Conservation (phyloP, 2,797 vertebrate species). For the Xenentodon cancila region DNA sequence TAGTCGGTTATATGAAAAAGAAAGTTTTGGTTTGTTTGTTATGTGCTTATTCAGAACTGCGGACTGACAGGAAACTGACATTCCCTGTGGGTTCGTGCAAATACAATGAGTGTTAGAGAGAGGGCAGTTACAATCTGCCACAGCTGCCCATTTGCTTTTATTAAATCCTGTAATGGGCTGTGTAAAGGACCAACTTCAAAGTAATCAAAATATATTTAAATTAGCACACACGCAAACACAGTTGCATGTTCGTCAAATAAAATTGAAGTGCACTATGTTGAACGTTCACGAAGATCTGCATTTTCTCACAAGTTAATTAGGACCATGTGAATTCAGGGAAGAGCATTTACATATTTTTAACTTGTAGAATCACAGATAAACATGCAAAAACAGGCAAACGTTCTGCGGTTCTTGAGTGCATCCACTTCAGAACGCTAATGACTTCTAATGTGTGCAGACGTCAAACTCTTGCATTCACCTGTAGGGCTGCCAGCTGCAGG, state of each 20-base stretch:
- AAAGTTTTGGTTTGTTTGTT: conserved; percentile 27
- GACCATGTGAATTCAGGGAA: background rate
- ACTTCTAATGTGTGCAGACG: conserved; percentile 25
- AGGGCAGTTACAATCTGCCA: conserved; percentile 55
- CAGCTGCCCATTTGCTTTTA: conserved; percentile 71
- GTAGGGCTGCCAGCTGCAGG: background rate
- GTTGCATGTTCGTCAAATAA: background rate
- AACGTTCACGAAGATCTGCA: background rate
- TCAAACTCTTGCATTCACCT: conserved; percentile 6
- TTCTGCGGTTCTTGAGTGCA: conserved; percentile 54
- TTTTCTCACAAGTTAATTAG: background rate
- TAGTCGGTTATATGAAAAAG: conserved; percentile 53
- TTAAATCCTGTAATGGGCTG: conserved; percentile 65
- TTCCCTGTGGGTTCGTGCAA: conserved; percentile 41
- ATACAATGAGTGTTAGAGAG: conserved; percentile 41
- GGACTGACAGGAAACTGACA: conserved; percentile 76
- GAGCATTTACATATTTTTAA: background rate
- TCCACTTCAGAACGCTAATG: conserved; percentile 57
- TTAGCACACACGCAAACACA: background rate
- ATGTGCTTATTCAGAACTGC: conserved; percentile 37
- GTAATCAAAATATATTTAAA: conserved; percentile 7
- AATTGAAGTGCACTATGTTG: background rate
- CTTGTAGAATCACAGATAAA: conserved; percentile 4
- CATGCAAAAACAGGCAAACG: conserved; percentile 5
- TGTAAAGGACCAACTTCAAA: conserved; percentile 58